These are phyloP conservation scores for Lasioglossum figueresi DNA, from an alignment of 2,888 invertebrate genomes.

Conservation along the genomic window DNA sequence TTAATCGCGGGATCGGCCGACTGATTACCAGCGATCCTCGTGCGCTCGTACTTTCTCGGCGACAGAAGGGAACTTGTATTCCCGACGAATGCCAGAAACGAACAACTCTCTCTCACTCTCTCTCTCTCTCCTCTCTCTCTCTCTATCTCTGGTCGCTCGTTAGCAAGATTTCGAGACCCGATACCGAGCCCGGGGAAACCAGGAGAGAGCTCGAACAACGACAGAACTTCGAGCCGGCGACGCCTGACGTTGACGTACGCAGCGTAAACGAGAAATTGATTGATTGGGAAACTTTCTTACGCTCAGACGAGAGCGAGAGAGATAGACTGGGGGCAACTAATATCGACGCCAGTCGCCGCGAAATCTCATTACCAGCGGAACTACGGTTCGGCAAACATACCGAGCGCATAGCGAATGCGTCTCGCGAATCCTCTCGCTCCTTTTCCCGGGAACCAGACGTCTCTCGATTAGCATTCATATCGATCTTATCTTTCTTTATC, in stretches of 20 bases:
- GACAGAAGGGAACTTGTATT: background rate
- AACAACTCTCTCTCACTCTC: background rate
- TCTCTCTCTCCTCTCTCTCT: background rate
- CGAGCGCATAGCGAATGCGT: constrained; percentile 13
- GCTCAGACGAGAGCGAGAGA: background rate
- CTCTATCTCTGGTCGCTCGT: constrained; percentile 11
- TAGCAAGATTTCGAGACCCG: constrained; percentile 37
- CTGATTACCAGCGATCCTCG: constrained; percentile 36
- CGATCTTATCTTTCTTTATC: constrained; percentile 3
- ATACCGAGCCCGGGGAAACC: background rate
- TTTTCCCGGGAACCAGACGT: background rate
- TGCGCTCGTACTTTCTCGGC: background rate
- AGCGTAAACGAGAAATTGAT: constrained; percentile 68
- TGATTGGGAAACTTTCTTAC: constrained; percentile 67
- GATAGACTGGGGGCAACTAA: constrained; percentile 56
- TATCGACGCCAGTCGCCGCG: constrained; percentile 47
- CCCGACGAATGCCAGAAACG: constrained; percentile 5
- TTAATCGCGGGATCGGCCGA: constrained; percentile 47
- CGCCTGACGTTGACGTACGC: constrained; percentile 64
- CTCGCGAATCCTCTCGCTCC: background rate
- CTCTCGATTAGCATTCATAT: constrained; percentile 5
- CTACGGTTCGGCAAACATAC: constrained; percentile 37
- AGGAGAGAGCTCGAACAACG: constrained; percentile 35
- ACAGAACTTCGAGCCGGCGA: constrained; percentile 34
- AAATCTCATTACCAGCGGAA: constrained; percentile 61